phyloP scores from a whole-genome alignment of 1,140 invertebrate species.

The Ericerus pela region DNA sequence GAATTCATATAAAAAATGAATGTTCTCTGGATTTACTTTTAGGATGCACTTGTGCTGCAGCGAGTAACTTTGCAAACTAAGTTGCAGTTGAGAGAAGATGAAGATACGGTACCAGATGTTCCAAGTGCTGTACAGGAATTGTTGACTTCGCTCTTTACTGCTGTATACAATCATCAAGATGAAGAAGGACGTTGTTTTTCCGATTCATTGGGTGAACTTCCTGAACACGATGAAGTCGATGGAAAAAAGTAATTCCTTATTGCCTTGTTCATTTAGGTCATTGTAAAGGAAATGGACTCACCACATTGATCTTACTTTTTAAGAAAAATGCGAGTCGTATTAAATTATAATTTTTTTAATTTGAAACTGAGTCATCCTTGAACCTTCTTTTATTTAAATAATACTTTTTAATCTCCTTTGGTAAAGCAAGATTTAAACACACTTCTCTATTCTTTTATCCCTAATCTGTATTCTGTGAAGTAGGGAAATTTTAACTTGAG shows the following conservation, averaged over 20 bases:
- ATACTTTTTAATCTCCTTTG: too few relatives aligned
- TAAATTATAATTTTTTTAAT: too few relatives aligned
- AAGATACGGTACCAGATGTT: slow-evolving; percentile 78
- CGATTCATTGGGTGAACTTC: slow-evolving; percentile 87
- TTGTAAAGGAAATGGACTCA: neutral
- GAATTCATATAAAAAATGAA: neutral
- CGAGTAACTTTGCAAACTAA: slow-evolving; percentile 86
- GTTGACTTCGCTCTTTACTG: slow-evolving; percentile 79
- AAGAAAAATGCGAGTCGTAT: too few relatives aligned
- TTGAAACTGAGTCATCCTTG: too few relatives aligned
- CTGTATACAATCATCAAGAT: slow-evolving; percentile 89
- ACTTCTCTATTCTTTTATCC: too few relatives aligned
- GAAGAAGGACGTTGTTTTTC: slow-evolving; percentile 90
- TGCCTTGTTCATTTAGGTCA: neutral
- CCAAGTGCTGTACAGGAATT: slow-evolving; percentile 76
- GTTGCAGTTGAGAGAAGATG: slow-evolving; percentile 67
- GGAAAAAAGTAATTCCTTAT: slow-evolving; percentile 40
- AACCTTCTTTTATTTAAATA: too few relatives aligned
- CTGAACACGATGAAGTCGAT: slow-evolving; percentile 68
- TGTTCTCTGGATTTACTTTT: slow-evolving; percentile 19
- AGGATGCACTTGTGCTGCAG: slow-evolving; percentile 86
- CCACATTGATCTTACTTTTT: too few relatives aligned
- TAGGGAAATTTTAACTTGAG: too few relatives aligned
- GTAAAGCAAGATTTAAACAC: too few relatives aligned
- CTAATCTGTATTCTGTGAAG: too few relatives aligned